Conservation (phyloP, 2,888 invertebrate species). For the Scaptomyza flava region DNA sequence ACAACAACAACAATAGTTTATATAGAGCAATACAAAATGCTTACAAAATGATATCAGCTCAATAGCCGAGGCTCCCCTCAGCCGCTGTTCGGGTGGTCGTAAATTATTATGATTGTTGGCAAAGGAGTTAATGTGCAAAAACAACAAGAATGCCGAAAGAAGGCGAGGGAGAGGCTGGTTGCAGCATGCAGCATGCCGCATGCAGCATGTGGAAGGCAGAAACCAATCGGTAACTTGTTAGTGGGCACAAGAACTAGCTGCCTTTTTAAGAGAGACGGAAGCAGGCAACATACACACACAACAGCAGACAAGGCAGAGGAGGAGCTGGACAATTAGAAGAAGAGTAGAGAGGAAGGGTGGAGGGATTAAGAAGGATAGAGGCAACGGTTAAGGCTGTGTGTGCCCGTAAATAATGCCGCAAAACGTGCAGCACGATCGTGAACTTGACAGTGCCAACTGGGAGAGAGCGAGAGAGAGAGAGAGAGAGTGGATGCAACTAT, state of each 20-base stretch:
- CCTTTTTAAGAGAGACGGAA: conserved; percentile 8
- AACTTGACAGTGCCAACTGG: conserved; percentile 52
- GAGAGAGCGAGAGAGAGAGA: conserved; percentile 14
- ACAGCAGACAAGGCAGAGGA: not conserved
- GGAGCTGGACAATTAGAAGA: not conserved
- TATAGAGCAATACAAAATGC: conserved; percentile 60
- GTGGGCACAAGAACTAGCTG: conserved; percentile 34
- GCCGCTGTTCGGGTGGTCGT: conserved; percentile 65
- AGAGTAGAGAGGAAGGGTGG: too few relatives aligned
- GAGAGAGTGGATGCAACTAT: conserved; percentile 32
- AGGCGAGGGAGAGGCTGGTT: not conserved
- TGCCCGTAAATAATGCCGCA: conserved; percentile 70
- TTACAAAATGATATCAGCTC: conserved; percentile 63
- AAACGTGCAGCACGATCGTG: conserved; percentile 75
- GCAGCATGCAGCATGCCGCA: not conserved
- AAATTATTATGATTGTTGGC: conserved; percentile 76
- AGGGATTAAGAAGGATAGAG: conserved; percentile 2
- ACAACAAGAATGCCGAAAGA: conserved; percentile 23
- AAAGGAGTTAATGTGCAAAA: conserved; percentile 70
- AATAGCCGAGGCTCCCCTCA: conserved; percentile 21
- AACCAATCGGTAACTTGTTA: conserved; percentile 74
- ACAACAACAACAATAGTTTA: conserved; percentile 9
- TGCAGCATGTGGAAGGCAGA: conserved; percentile 35
- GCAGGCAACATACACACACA: conserved; percentile 2
- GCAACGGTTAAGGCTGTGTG: conserved; percentile 22